Evolutionary conservation across 2,797 vertebrate genomes (phyloP), one percentile per base, ranked within the genome.

Genomic region (Pseudochirops cupreus): DNA sequence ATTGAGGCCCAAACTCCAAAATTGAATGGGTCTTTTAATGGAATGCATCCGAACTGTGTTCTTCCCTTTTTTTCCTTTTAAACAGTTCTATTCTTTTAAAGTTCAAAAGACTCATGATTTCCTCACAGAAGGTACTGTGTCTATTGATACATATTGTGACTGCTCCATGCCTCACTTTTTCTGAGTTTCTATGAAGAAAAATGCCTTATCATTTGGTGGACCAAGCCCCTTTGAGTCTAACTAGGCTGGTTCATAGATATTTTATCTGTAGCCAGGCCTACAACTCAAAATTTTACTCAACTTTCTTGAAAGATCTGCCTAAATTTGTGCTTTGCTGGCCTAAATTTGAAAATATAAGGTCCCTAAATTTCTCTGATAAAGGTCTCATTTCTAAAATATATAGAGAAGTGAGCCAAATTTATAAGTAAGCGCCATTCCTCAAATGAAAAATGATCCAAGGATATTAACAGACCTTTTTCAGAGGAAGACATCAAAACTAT

Each of bases 1-100:
- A 89, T 92, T 92, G 91, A 89, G n/a, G 58, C 57, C n/a, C 87
- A 93, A 87, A 82, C 24, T 46, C 90, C 67, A 67, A 31, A 56
- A 90, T 5, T 21, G 56, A 93, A 24, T 89, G 53, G 53, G n/a
- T 91, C 74, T 50, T 87, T 87, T 87, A 57, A 58, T 89, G 3
- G 24, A 74, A 62, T 93, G 7, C 33, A 46, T 59, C 39, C 57
- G 67, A 74, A 92, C 50, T 82, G 11, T 62, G 52, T 74, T 94
- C 39, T 87, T 67, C 67, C 67, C 59, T 92, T 93, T 46, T 46
- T 26, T 28, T 29, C 56, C 57, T 67, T 67, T 9, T 46, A 87
- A 87, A 87, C 74, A 87, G 39, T 50, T 87, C 21, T 87, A 28
- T 87, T 26, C 39, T 87, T 87, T 50, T 3, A 87, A 12, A 87